Evolutionary conservation across 1,140 invertebrate species (phyloP), one percentile per base, ranked within the genome.

Genomic region (Conopomorpha cramerella): DNA sequence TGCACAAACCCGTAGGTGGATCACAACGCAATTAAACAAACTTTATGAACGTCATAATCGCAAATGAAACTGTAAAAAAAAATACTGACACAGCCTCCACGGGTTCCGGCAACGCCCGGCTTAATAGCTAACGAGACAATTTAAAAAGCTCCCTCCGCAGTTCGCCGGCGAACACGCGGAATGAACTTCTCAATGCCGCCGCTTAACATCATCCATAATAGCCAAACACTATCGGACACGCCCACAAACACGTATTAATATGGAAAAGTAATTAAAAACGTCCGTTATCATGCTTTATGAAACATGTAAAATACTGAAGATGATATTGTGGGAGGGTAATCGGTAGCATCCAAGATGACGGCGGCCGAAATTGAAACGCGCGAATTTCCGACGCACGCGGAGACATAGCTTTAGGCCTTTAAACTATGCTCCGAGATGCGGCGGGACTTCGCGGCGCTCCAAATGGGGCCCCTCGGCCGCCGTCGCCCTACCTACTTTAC

Each of bases 361-460:
- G 51, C 51, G 55, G 45, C 47, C 57, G 50, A 58, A 53, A 51
- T 64, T 55, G 56, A 62, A 55, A 48, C 58, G 52, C 55, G 34
- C 43, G 59, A 49, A 59, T 59, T 70, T 55, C 55, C 43, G 60
- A 45, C 49, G 55, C 52, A 70, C 65, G 45, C 60, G 39, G 45
- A 39, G 58, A 59, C 58, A 68, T 53, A 36, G 41, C 65, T 68
- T 71, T 68, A 71, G 71, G 71, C 71, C 71, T 67, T 71, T 70
- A 71, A 68, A 56, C 35, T 49, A 59, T 48, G 55, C 53, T 59
- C 45, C 45, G 60, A 58, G 72, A 53, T 36, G 49, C 62, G 45
- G 55, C 44, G 49, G 50, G 61, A 68, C 54, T 52, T 48, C 63
- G 62, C 45, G 31, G 45, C 46, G 56, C 41, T 39, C 49, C 54